Percentiles rank a stretch among this genome's conserved stretches.
Conservation (phyloP, 2,888 invertebrate species). For the Scaptomyza cyrtandrae region DNA sequence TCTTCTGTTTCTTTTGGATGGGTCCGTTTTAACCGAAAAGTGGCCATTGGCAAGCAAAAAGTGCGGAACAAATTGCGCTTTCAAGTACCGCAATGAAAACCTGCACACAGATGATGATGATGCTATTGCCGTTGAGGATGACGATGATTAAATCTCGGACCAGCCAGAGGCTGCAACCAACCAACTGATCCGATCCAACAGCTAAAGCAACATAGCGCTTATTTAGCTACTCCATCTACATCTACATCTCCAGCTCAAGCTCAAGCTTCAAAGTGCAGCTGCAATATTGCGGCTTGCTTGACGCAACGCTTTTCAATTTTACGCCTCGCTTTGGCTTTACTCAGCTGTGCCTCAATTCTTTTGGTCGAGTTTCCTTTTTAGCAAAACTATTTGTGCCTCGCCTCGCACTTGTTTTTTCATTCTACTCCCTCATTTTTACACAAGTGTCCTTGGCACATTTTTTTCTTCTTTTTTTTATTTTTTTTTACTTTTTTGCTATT, state of each 20-base stretch:
- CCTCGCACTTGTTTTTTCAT: slow-evolving; percentile 12
- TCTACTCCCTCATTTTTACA: slow-evolving; percentile 52
- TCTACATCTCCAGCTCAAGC: too few relatives aligned
- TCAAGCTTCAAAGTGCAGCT: slow-evolving; percentile 21
- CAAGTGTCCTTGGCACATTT: slow-evolving; percentile 81
- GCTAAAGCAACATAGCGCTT: slow-evolving; percentile 44
- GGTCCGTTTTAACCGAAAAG: slow-evolving; percentile 16
- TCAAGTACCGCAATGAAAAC: slow-evolving; percentile 24
- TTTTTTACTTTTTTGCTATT: slow-evolving; percentile 42
- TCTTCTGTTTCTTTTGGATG: neutral
- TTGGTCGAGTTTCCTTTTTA: slow-evolving; percentile 43
- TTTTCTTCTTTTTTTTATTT: slow-evolving; percentile 51
- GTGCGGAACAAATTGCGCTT: slow-evolving; percentile 70
- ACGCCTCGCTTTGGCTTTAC: slow-evolving; percentile 69
- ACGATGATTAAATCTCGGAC: slow-evolving; percentile 20
- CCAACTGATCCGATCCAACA: slow-evolving; percentile 9
- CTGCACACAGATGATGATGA: slow-evolving; percentile 6
- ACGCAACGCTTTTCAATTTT: slow-evolving; percentile 73
- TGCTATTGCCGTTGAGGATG: neutral
- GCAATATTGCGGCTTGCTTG: slow-evolving; percentile 56
- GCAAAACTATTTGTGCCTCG: slow-evolving; percentile 25
- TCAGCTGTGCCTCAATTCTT: slow-evolving; percentile 55
- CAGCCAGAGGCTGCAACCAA: slow-evolving; percentile 1
- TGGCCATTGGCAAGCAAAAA: slow-evolving; percentile 56
- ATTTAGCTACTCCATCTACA: slow-evolving; percentile 53